Evolutionary conservation across 2,888 invertebrate species (phyloP).

Genomic region (Sesia bembeciformis): DNA sequence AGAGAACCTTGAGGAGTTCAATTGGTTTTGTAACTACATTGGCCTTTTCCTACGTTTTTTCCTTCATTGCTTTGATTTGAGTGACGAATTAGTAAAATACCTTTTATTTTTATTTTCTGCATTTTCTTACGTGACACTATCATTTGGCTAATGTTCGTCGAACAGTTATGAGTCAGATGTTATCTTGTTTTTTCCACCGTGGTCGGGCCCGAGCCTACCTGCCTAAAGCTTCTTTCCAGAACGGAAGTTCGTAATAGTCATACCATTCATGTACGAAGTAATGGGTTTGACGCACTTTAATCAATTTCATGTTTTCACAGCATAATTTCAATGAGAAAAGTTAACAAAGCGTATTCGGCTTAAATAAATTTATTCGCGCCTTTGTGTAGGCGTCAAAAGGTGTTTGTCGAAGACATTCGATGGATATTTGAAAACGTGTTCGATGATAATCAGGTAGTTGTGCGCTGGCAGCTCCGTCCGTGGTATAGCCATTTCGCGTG

Average conservation of each 20-base stretch:
- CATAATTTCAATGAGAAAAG: conserved; percentile 6
- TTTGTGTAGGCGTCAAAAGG: conserved; percentile 21
- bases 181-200: conserved; percentile 3
- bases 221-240: conserved; percentile 25
- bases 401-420: conserved; percentile 11
- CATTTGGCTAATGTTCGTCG: conserved; percentile 1
- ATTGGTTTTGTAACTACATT: too few species aligned
- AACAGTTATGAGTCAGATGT: conserved; percentile 9
- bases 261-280: conserved; percentile 20
- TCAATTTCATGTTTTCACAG: conserved; percentile 16
- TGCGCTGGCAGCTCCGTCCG: neutral
- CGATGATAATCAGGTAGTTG: conserved; percentile 9
- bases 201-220: conserved; percentile 9
- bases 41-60: too few species aligned
- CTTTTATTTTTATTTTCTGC: too few species aligned
- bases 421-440: conserved; percentile 13
- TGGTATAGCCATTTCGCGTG: conserved; percentile 7
- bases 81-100: too few species aligned
- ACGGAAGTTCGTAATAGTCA: conserved; percentile 15
- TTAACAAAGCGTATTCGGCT: too few species aligned
- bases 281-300: conserved; percentile 20
- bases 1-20: too few species aligned
- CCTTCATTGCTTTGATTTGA: too few species aligned
- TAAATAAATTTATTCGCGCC: conserved; percentile 3
- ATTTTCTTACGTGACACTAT: too few species aligned